A percentile compares a stretch with the other conserved stretches of the same genome.
These are phyloP conservation scores for Nanorana parkeri DNA, from an alignment of 2,113 vertebrate genomes.

Conservation along the genomic window DNA sequence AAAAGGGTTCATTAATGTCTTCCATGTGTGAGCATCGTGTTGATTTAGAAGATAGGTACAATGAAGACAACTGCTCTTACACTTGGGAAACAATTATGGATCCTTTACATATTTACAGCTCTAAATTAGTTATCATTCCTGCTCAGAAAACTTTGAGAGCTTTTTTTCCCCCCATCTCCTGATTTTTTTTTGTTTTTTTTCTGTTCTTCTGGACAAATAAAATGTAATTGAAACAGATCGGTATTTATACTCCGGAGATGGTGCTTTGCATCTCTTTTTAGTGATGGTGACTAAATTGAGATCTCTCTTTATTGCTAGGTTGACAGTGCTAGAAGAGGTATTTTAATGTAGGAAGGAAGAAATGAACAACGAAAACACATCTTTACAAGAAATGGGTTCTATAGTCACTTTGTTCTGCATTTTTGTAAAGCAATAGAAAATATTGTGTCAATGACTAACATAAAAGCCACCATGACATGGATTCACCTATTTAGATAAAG, in stretches of 20 bases:
- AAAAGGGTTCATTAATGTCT: not conserved
- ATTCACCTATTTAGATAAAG: too few species aligned
- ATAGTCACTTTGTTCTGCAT: not conserved
- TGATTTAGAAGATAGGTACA: not conserved
- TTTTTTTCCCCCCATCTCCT: not conserved
- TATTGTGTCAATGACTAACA: too few species aligned
- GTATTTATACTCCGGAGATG: slow-evolving; percentile 28
- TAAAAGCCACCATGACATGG: too few species aligned
- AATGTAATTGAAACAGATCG: slow-evolving; percentile 31
- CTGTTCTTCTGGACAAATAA: slow-evolving; percentile 1
- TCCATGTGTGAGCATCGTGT: not conserved
- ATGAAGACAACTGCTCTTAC: not conserved
- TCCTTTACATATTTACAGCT: slow-evolving; percentile 9
- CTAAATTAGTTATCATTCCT: slow-evolving; percentile 10
- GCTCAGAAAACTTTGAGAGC: not conserved
- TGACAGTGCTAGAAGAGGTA: slow-evolving; percentile 10
- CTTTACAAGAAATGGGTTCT: not conserved
- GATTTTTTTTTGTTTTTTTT: slow-evolving; percentile 1
- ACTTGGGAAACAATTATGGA: not conserved
- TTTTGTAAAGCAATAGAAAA: not conserved
- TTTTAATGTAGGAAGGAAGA: slow-evolving; percentile 1
- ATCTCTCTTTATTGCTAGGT: slow-evolving; percentile 15
- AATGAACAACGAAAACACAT: not conserved
- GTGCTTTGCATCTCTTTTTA: slow-evolving; percentile 26
- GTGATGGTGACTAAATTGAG: slow-evolving; percentile 24